Evolutionary conservation across 2,113 vertebrate species (phyloP), one percentile per base, ranked within the genome.

Genomic region (Lophura nycthemera): DNA sequence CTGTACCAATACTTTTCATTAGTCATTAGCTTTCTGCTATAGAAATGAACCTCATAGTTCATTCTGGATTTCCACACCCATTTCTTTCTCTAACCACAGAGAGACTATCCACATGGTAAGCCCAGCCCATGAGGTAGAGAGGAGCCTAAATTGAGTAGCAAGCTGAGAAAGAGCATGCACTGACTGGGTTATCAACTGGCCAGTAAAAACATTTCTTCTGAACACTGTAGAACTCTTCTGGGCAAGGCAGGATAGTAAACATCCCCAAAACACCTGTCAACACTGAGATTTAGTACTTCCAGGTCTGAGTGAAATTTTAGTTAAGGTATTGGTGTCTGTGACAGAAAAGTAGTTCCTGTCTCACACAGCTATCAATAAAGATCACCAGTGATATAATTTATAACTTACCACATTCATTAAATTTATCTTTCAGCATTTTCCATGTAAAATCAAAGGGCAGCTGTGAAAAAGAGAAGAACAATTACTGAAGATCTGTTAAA

Each of bases 401-500:
- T 7, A 67, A 97, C 98, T 98, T 97, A 99, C 99, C 99, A 60
- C 99, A 99, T 69, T 99, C 98, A 45, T 98, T 99, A 96, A 99
- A 99, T 91, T 99, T 99, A 95, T 99, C 99, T 97, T 99, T 99
- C 92, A 99, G 97, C 98, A 99, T 99, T 97, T 99, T 99, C 99
- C 99, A 99, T 83, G 98, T 99, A 93, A 99, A 99, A 95, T 99
- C 99, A 98, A 99, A 99, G 63, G 99, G 99, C 81, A 99, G 98
- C 99, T 99, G 97, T 54, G 91, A 67, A 82, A 92, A 89, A 71
- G n/a, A 93, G 89, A 9, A 92, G 32, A 57, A 85, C 12, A 45
- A 20, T 78, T 38, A 93, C 17, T 50, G 85, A 88, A 59, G 84
- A 83, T 42, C 63, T 72, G 56, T 2, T 48, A 38, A 80, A 40